These are phyloP conservation scores for Alviniconcha marisindica DNA, from an alignment of 1,140 invertebrate species.

Conservation along the genomic window DNA sequence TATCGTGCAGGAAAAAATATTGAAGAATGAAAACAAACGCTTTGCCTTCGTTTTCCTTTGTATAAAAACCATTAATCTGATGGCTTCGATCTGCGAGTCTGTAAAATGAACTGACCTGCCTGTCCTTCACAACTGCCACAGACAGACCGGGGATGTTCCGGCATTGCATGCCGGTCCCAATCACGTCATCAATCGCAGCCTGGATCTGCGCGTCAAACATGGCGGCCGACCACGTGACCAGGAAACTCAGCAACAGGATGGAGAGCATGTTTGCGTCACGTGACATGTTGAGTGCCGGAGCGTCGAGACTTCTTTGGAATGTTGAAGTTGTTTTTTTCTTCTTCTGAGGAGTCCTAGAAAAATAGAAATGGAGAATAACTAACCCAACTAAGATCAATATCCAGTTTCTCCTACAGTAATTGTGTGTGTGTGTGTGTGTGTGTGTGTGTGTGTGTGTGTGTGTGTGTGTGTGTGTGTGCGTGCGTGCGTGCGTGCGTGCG, in stretches of 20 bases:
- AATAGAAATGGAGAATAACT: neutral
- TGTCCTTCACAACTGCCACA: slow-evolving; percentile 53
- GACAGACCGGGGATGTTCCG: slow-evolving; percentile 45
- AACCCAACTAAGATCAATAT: neutral
- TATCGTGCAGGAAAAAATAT: neutral
- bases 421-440: neutral
- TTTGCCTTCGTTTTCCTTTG: neutral
- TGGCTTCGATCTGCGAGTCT: neutral
- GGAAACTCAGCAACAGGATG: neutral
- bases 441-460: neutral
- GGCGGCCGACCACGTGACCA: neutral
- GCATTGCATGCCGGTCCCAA: slow-evolving; percentile 7
- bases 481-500: neutral
- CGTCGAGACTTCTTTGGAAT: too few relatives aligned
- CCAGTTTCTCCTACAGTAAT: neutral
- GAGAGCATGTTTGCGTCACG: neutral
- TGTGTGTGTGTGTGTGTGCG: neutral
- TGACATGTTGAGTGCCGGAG: neutral
- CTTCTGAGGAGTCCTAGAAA: neutral
- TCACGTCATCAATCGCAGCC: neutral
- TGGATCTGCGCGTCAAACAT: neutral
- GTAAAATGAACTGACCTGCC: too few relatives aligned
- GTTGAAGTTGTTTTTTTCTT: too few relatives aligned
- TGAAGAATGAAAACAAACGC: neutral
- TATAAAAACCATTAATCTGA: too few relatives aligned